phyloP scores from a whole-genome alignment of 2,113 vertebrate species.

The Dendrocopos noguchii region DNA sequence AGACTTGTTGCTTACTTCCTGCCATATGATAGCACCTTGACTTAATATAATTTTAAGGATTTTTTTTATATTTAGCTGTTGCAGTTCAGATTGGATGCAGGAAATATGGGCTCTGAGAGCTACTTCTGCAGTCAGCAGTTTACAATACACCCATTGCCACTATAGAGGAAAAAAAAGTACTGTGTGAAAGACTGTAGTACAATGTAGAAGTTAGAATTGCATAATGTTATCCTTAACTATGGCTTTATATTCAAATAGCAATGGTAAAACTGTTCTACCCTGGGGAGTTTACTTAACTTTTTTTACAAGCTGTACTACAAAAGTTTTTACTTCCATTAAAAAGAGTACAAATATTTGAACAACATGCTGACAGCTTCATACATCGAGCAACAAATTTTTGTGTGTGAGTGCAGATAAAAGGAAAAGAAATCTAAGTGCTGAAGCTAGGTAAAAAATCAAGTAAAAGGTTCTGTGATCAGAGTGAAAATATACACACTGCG shows the following conservation, averaged over 20 bases:
- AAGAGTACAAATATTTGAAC: not conserved
- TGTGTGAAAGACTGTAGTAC: not conserved
- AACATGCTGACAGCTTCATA: not conserved
- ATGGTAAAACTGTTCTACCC: not conserved
- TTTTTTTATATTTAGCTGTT: not conserved
- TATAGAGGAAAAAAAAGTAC: not conserved
- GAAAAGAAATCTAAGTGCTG: not conserved
- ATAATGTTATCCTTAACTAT: not conserved
- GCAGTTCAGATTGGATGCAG: not conserved
- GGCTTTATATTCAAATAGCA: not conserved
- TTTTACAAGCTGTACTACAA: not conserved
- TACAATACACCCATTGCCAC: not conserved
- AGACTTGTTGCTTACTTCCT: not conserved
- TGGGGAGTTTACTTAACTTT: not conserved
- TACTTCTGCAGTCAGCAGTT: not conserved
- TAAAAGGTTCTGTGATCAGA: not conserved
- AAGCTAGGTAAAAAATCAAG: not conserved
- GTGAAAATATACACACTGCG: not conserved
- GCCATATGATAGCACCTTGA: fast-evolving
- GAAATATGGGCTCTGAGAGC: not conserved
- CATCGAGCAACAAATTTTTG: not conserved
- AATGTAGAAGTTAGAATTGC: not conserved
- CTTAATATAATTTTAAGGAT: not conserved
- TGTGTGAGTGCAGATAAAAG: not conserved
- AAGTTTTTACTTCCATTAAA: not conserved